Evolutionary conservation across 2,113 vertebrate genomes (phyloP).

Genomic region (Pithys albifrons): DNA sequence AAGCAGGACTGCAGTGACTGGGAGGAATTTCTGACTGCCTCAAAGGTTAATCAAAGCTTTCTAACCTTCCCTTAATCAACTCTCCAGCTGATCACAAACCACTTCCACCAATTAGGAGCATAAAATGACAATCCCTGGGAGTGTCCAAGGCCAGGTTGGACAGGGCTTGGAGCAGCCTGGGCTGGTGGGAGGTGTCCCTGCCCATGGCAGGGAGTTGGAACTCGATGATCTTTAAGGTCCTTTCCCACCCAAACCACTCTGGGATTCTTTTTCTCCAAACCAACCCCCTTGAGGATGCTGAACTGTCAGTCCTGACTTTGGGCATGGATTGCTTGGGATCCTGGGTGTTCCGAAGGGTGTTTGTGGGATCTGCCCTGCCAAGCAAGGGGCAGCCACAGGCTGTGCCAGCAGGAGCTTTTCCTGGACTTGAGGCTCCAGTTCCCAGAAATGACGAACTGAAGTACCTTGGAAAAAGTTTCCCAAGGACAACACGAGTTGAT

Average conservation of each 20-base stretch:
- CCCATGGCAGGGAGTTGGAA: not conserved
- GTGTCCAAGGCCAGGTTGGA: too few relatives aligned
- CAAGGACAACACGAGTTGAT: not conserved
- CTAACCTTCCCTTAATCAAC: too few relatives aligned
- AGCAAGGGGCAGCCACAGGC: constrained; percentile 36
- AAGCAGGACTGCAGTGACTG: too few relatives aligned
- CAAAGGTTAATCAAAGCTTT: too few relatives aligned
- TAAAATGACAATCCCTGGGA: too few relatives aligned
- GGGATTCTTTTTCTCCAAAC: not conserved
- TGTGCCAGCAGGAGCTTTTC: not conserved
- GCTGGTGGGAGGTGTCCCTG: too few relatives aligned
- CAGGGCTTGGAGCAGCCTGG: too few relatives aligned
- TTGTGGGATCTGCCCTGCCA: constrained; percentile 42
- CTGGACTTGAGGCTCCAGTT: constrained; percentile 33
- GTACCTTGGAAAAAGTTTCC: constrained; percentile 14
- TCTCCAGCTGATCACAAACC: too few relatives aligned
- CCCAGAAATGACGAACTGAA: constrained; percentile 53
- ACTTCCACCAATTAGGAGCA: too few relatives aligned
- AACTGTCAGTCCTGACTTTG: not conserved
- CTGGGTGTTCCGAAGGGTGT: not conserved
- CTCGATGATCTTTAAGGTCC: fast-evolving
- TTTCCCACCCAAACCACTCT: fast-evolving
- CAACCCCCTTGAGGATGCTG: not conserved
- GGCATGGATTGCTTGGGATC: not conserved
- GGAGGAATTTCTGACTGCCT: too few relatives aligned